Evolutionary conservation across 2,113 vertebrate genomes (phyloP), one percentile per base, ranked within the genome.

Genomic region (Psephotus haematonotus): DNA sequence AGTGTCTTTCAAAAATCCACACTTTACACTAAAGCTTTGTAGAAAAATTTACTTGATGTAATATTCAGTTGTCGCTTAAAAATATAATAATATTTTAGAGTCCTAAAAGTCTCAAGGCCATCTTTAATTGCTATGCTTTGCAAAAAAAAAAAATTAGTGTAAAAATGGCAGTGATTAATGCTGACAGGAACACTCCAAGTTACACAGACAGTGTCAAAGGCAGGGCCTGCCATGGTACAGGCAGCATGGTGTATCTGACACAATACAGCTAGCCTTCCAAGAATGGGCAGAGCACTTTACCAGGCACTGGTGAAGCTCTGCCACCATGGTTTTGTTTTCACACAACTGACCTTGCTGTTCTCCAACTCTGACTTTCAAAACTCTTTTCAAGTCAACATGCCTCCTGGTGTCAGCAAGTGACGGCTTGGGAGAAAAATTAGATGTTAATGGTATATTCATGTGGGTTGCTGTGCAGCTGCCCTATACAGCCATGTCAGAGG

Each of bases 221-320:
- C 53, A 18, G 59, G 50, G 60, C 18, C 55, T 59, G 71, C 22
- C 6, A 0, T 3, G 41, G 69, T 10, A 3, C 0, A 2, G 13
- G 39, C 72, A 33, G 33, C 5, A 3, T 2, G 8, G 27, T 8
- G 44, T 17, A 6, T 16, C 28, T 10, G 50, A 8, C 71, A 46
- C 1, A 2, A 9, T 10, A 14, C 63, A 23, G 44, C 37, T 70
- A 59, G 35, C 47, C 64, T 60, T 27, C 55, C 22, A 25, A 23
- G 44, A 27, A 63, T 4, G 7, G 39, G 9, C 8, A 17, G 13
- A 46, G 69, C 33, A 7, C 33, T 18, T 22, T n/a, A 9, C 16
- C 1, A 2, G 17, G 12, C 31, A 2, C 47, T 23, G 68, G 27
- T 12, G 63, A 20, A 35, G 76, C 55, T 76, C 37, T 46, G 63